Percentiles rank a stretch among this genome's conserved stretches.
phyloP scores from a whole-genome alignment of 2,113 vertebrate genomes.

The Caloenas nicobarica region DNA sequence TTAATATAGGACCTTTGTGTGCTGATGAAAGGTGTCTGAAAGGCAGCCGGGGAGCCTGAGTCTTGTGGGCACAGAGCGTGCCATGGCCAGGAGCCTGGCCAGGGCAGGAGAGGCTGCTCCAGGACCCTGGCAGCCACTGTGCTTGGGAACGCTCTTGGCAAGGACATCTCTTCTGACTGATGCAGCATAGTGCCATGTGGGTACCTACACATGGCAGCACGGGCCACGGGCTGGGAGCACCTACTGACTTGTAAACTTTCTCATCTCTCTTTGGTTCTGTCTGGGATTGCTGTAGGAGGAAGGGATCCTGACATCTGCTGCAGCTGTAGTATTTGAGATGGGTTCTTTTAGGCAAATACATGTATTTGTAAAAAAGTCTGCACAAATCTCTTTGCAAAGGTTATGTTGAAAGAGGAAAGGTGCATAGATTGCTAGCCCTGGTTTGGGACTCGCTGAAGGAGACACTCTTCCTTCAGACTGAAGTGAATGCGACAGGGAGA shows the following conservation, averaged over 20 bases:
- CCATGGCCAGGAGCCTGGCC: fast-evolving
- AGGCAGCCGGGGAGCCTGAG: background rate
- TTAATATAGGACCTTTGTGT: background rate
- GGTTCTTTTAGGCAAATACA: background rate
- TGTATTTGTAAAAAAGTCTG: background rate
- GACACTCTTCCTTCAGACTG: background rate
- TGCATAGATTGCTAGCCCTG: background rate
- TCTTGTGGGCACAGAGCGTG: background rate
- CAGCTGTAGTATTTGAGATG: background rate
- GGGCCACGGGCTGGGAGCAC: background rate
- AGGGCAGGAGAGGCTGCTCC: background rate
- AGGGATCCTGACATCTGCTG: background rate
- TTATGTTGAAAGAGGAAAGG: background rate
- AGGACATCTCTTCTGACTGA: background rate
- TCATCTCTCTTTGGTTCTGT: background rate
- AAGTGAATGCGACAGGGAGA: background rate
- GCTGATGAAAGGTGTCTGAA: background rate
- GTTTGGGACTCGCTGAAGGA: background rate
- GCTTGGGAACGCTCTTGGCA: background rate
- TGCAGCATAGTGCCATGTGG: background rate
- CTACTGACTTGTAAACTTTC: background rate
- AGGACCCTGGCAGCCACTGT: background rate
- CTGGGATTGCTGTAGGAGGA: background rate
- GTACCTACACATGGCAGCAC: fast-evolving
- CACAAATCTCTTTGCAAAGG: background rate